phyloP scores from a whole-genome alignment of 2,113 vertebrate genomes.

The Ifrita kowaldi region DNA sequence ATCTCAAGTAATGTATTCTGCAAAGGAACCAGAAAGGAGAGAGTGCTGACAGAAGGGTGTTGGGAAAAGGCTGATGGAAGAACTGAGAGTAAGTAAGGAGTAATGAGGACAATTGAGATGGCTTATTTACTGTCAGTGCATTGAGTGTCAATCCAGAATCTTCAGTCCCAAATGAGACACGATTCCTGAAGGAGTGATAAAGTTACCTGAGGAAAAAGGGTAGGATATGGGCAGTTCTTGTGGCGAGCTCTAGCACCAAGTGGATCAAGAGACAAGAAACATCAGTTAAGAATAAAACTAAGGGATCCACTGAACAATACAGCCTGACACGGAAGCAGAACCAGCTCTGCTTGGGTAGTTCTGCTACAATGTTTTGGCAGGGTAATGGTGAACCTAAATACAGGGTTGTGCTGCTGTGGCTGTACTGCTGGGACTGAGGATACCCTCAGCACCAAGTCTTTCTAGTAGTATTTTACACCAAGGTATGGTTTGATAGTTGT shows the following conservation, averaged over 20 bases:
- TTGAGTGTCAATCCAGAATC: not conserved
- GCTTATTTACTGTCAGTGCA: not conserved
- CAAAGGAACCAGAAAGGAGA: not conserved
- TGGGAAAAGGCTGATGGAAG: not conserved
- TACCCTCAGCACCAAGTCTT: not conserved
- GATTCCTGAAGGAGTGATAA: not conserved
- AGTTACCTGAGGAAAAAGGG: not conserved
- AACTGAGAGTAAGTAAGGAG: not conserved
- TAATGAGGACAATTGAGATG: not conserved
- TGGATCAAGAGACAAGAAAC: not conserved
- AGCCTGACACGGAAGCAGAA: not conserved
- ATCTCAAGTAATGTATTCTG: not conserved
- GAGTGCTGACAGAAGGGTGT: not conserved
- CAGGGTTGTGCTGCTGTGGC: not conserved
- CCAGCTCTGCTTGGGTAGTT: not conserved
- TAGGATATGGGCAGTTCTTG: not conserved
- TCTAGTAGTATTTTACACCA: not conserved
- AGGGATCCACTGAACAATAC: not conserved
- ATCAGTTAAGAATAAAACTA: not conserved
- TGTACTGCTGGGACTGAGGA: not conserved
- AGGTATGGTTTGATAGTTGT: not conserved
- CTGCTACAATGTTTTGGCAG: not conserved
- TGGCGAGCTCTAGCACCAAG: not conserved
- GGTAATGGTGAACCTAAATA: not conserved
- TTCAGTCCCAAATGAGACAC: not conserved